Evolutionary conservation across 2,113 vertebrate genomes (phyloP).

Genomic region (Prunella fulvescens): DNA sequence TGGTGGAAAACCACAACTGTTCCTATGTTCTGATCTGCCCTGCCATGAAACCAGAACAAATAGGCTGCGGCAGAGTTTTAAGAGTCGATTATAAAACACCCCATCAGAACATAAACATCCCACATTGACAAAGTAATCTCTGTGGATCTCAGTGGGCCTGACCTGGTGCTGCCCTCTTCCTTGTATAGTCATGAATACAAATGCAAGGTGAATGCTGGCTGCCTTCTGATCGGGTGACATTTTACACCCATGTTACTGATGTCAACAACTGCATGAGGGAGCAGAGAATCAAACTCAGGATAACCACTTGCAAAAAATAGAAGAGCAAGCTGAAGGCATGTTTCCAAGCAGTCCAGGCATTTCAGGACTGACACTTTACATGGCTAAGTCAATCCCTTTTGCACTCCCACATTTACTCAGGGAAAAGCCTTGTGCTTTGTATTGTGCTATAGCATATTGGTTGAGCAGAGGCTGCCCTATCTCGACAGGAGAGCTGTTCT

Average conservation of each 20-base stretch:
- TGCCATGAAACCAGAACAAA: slow-evolving; percentile 21
- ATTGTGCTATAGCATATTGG: not conserved
- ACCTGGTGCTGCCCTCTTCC: slow-evolving; percentile 39
- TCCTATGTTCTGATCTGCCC: not conserved
- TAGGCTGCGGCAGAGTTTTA: not conserved
- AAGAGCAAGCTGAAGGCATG: not conserved
- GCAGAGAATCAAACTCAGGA: slow-evolving; percentile 21
- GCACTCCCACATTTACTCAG: not conserved
- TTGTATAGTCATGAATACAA: slow-evolving; percentile 63
- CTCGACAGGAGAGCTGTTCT: not conserved
- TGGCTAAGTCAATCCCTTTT: not conserved
- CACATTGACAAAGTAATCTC: slow-evolving; percentile 55
- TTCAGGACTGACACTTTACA: not conserved
- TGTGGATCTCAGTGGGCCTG: slow-evolving; percentile 47
- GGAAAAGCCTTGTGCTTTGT: not conserved
- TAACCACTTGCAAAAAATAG: slow-evolving; percentile 29
- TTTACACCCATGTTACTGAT: slow-evolving; percentile 51
- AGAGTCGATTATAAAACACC: slow-evolving; percentile 53
- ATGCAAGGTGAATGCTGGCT: slow-evolving; percentile 51
- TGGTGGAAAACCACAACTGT: not conserved
- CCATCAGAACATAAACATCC: slow-evolving; percentile 55
- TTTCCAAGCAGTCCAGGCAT: slow-evolving; percentile 6
- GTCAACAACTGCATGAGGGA: slow-evolving; percentile 51
- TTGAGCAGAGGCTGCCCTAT: not conserved
- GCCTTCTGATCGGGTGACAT: slow-evolving; percentile 43